Evolutionary conservation across 2,888 invertebrate species (phyloP), one percentile per base, ranked within the genome.

Genomic region (Coecobrya sp.): DNA sequence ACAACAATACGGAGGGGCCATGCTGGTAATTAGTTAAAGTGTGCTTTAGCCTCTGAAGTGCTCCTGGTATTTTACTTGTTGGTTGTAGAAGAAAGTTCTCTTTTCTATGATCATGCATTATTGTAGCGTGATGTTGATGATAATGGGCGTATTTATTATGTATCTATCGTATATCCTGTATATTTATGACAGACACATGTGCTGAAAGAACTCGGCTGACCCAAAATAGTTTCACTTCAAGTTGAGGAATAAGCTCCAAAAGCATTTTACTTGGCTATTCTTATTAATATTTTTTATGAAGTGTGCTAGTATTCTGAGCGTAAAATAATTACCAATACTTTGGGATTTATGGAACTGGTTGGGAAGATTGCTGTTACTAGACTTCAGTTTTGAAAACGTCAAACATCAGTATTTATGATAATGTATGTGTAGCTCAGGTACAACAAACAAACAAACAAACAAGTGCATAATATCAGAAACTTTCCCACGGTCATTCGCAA

Each of bases 251-350:
- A 10, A 10, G 49, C 36, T 36, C 36, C 36, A 4, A 7, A 4
- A 36, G 36, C 36, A 36, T 36, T 36, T n/a, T 7, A 7, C 36
- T 36, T 36, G 7, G 36, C 7, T 36, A 36, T 36, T 36, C 36
- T 36, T 36, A 11, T 49, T 49, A 13, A 1, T 49, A 49, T 49
- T 49, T n/a, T 13, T 49, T 10, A 13, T 49, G 49, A 49, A 49
- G 49, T 13, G 49, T 49, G 13, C 13, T 49, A 10, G 49, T 49
- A 10, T 10, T 49, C 5, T 49, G 49, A 62, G 62, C n/a, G 62
- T 62, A 79, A 79, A 79, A 27, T 79, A 52, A 52, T 79, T 79
- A 79, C 79, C 27, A 13, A 79, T 52, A 79, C 19, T 79, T 52
- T 52, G n/a, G 27, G 52, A 79, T 52, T 79, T 76, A 52, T 79